Conservation (phyloP, 2,888 invertebrate genomes). For the Craniophora ligustri region DNA sequence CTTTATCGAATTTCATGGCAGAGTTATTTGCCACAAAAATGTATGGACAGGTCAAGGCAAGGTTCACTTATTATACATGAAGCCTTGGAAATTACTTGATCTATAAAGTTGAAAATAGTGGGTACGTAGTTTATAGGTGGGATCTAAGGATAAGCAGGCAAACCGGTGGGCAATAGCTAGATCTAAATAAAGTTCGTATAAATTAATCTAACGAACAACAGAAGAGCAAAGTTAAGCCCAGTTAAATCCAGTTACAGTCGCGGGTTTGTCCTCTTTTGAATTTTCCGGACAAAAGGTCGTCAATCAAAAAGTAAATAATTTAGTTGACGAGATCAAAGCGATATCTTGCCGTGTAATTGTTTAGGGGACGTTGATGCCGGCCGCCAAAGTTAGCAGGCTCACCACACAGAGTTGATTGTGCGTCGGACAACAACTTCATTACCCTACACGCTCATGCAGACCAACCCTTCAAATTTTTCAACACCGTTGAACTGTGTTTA, state of each 20-base stretch:
- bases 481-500: slow-evolving; percentile 32
- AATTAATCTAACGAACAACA: slow-evolving; percentile 9
- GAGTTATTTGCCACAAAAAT: no score
- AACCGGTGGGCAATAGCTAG: no score
- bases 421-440: slow-evolving; percentile 53
- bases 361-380: slow-evolving; percentile 37
- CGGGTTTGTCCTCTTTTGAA: slow-evolving; percentile 41
- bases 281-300: slow-evolving; percentile 53
- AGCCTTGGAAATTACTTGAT: no score
- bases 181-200: slow-evolving; percentile 6
- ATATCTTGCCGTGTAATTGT: slow-evolving; percentile 55
- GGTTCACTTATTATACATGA: no score
- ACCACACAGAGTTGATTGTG: slow-evolving; percentile 42
- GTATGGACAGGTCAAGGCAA: no score
- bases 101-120: no score
- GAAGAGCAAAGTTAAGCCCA: slow-evolving; percentile 27
- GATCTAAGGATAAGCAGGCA: no score
- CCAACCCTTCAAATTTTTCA: slow-evolving; percentile 45
- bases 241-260: slow-evolving; percentile 20
- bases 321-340: slow-evolving; percentile 66
- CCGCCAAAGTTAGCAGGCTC: slow-evolving; percentile 34
- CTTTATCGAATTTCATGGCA: no score
- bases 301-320: slow-evolving; percentile 64
- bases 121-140: no score
- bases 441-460: slow-evolving; percentile 32